A percentile compares a stretch with the other conserved stretches of the same genome.
Conservation (phyloP, 2,113 vertebrate species). For the Muscicapa adusta region DNA sequence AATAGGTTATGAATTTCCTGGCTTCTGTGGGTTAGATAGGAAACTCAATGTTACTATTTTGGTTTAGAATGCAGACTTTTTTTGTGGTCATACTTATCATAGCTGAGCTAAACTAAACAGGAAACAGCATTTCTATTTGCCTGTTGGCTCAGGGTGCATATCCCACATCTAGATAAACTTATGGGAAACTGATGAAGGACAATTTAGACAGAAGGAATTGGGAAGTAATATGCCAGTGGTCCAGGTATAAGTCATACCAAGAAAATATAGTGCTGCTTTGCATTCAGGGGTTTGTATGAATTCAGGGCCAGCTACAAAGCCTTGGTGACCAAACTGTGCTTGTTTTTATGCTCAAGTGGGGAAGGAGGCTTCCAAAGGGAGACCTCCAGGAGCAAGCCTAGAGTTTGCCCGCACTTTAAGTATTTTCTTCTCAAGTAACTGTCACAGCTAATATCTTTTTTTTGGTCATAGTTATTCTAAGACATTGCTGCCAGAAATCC, state of each 20-base stretch:
- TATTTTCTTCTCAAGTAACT: neutral
- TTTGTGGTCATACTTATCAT: constrained; percentile 17
- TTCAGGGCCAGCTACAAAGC: neutral
- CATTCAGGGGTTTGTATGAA: neutral
- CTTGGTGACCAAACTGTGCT: neutral
- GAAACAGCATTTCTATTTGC: constrained; percentile 17
- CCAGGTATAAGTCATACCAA: neutral
- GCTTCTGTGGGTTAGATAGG: constrained; percentile 60
- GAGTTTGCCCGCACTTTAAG: neutral
- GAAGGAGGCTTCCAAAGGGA: neutral
- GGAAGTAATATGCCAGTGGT: neutral
- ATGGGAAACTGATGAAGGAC: neutral
- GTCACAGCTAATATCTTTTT: neutral
- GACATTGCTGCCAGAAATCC: neutral
- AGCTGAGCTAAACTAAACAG: constrained; percentile 34
- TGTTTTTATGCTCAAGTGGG: neutral
- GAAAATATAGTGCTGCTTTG: neutral
- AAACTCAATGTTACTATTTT: constrained; percentile 69
- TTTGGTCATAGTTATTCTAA: neutral
- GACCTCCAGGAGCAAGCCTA: neutral
- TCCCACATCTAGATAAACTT: neutral
- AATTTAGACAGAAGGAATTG: neutral
- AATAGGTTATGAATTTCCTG: constrained; percentile 70
- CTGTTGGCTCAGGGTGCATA: neutral
- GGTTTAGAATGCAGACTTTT: constrained; percentile 26